Percentiles rank a stretch among this genome's conserved stretches.
Conservation (phyloP, 2,797 vertebrate genomes). For the Myotis vivesi region DNA sequence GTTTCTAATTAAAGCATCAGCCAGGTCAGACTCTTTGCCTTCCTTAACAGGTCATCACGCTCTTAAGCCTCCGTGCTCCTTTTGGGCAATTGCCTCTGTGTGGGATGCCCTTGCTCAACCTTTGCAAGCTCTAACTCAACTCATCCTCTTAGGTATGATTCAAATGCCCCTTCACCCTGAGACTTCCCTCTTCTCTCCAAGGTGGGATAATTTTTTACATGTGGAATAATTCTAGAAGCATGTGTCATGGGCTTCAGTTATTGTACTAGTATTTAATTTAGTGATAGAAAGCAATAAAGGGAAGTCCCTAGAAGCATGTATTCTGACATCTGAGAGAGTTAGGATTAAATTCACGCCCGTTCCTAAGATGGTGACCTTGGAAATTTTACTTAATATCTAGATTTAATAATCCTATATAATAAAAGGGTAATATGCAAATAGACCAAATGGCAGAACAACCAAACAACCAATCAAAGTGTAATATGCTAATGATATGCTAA, state of each 20-base stretch:
- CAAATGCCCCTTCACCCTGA: background rate
- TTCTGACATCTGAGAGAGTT: background rate
- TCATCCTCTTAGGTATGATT: background rate
- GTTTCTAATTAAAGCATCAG: background rate
- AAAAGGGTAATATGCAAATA: too few species aligned
- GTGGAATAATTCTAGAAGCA: background rate
- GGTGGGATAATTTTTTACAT: background rate
- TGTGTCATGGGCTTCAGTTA: background rate
- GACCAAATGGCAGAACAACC: too few species aligned
- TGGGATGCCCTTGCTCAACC: rapidly evolving
- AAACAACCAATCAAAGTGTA: too few species aligned
- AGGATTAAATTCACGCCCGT: background rate
- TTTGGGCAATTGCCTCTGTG: background rate
- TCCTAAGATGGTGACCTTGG: background rate
- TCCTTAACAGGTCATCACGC: background rate
- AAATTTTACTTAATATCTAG: background rate
- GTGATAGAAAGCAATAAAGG: background rate
- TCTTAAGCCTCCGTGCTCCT: background rate
- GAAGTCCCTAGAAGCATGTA: background rate
- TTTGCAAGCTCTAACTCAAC: background rate
- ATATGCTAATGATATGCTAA: too few species aligned
- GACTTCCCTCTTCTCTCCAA: background rate
- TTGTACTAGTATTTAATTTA: background rate
- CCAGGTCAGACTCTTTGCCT: background rate
- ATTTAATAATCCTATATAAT: background rate